Evolutionary conservation across 2,888 invertebrate species (phyloP), one percentile per base, ranked within the genome.

Genomic region (Drosophila prostipennis): DNA sequence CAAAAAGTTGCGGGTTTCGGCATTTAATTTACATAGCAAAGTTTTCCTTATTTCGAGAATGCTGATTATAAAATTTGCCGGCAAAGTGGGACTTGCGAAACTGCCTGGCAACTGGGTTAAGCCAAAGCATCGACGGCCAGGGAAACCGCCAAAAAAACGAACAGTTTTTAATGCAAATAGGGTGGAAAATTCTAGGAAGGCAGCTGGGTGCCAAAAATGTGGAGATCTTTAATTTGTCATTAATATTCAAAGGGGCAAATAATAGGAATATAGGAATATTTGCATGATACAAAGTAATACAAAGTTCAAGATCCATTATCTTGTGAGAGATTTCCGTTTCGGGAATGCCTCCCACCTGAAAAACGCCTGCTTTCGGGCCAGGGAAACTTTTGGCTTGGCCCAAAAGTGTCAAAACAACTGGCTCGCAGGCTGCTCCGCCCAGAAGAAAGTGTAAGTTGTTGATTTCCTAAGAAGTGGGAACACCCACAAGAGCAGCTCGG

Each of bases 21-120:
- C 84, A 87, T 84, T 85, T 87, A 87, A 84, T 84, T 84, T 87
- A 83, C 85, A 87, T 84, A 79, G 79, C 74, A 83, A 83, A 81
- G 72, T 86, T 82, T 82, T 80, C 60, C 74, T 72, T 80, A 79
- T 61, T 55, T 74, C 54, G 69, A 72, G 74, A 70, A 78, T 78
- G 57, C 76, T 72, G 85, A 87, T 84, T 81, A 79, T 81, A 84
- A 84, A 84, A 74, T 71, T 73, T 73, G 67, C 83, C 68, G 63
- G 54, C 69, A 54, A 64, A 61, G 40, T 42, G 26, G 26, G 16
- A 69, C 69, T 54, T 65, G 57, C 39, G 13, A 61, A 75, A 69
- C 43, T 43, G 46, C 14, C 79, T 70, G 73, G 39, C 45, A 75
- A 76, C 72, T 76, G 76, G 83, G 83, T 87, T 87, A 87, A 78